These are phyloP conservation scores for Acleris cristana DNA, from an alignment of 2,888 invertebrate genomes.

Conservation along the genomic window DNA sequence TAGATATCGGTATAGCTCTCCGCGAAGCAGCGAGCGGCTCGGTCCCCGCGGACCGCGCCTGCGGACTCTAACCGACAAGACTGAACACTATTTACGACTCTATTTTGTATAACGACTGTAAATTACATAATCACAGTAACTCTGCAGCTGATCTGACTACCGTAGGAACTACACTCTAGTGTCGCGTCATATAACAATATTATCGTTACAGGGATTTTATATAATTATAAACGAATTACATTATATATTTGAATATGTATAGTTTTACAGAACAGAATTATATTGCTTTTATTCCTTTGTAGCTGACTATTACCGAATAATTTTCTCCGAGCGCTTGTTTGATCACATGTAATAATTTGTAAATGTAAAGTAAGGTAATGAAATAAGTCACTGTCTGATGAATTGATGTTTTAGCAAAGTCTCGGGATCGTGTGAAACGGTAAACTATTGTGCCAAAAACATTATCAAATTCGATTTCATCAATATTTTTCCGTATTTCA, in stretches of 20 bases:
- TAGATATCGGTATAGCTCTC: conserved; percentile 15
- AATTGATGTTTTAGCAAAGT: conserved; percentile 40
- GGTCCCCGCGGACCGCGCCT: conserved; percentile 34
- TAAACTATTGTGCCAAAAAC: conserved; percentile 76
- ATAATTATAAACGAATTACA: conserved; percentile 73
- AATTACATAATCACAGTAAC: conserved; percentile 67
- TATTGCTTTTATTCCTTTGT: conserved; percentile 66
- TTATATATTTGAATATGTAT: conserved; percentile 77
- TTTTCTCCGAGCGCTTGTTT: conserved; percentile 38
- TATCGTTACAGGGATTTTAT: conserved; percentile 84
- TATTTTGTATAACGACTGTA: conserved; percentile 80
- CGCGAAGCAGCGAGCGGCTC: conserved; percentile 31
- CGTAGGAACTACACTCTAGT: conserved; percentile 57
- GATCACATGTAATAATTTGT: conserved; percentile 43
- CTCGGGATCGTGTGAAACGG: conserved; percentile 48
- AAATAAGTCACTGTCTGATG: conserved; percentile 46
- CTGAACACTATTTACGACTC: conserved; percentile 81
- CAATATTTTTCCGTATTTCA: conserved; percentile 36
- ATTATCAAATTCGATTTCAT: conserved; percentile 44
- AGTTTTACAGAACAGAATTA: conserved; percentile 69
- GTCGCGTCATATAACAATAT: conserved; percentile 81
- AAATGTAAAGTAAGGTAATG: conserved; percentile 52
- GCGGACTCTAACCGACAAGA: conserved; percentile 74
- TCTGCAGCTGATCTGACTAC: conserved; percentile 50
- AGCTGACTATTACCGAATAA: conserved; percentile 47